Percentiles rank a stretch among this genome's conserved stretches.
These are phyloP conservation scores for Diabrotica undecimpunctata DNA, from an alignment of 1,140 invertebrate species.

Conservation along the genomic window DNA sequence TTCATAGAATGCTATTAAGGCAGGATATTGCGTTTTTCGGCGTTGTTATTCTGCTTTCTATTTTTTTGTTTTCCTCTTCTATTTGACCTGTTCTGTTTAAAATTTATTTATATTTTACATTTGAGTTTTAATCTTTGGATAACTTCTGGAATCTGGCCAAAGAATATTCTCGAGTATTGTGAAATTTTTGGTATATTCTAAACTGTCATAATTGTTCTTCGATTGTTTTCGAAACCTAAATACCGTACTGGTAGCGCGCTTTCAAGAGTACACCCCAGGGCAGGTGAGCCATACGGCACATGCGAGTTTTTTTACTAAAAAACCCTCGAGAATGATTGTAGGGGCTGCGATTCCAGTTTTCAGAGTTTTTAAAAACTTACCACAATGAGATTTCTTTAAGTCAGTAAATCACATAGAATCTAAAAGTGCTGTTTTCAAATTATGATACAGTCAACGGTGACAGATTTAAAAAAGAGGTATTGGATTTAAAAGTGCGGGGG, in stretches of 20 bases:
- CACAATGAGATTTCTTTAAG: conserved; percentile 12
- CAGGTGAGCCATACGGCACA: conserved; percentile 18
- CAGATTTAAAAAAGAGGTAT: conserved; percentile 10
- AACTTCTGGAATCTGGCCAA: no score
- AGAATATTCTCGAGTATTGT: no score
- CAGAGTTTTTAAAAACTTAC: conserved; percentile 8
- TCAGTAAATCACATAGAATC: no score
- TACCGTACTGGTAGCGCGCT: conserved; percentile 5
- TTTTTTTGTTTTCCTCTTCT: no score
- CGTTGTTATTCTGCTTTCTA: no score
- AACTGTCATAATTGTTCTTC: conserved; percentile 4
- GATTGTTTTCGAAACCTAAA: conserved; percentile 11
- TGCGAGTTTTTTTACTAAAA: conserved; percentile 18
- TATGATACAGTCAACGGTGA: conserved; percentile 4
- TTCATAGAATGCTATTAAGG: no score
- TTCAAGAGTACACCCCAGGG: conserved; percentile 10
- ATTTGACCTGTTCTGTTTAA: no score
- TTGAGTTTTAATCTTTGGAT: no score
- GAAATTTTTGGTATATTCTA: background rate
- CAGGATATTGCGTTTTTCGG: no score
- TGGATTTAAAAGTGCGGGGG: background rate
- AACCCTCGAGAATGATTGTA: conserved; percentile 12
- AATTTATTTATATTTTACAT: no score
- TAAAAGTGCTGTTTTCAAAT: conserved; percentile 7
- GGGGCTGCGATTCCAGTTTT: conserved; percentile 17